Conservation (phyloP, 2,113 vertebrate species). For the Oryzias curvinotus region DNA sequence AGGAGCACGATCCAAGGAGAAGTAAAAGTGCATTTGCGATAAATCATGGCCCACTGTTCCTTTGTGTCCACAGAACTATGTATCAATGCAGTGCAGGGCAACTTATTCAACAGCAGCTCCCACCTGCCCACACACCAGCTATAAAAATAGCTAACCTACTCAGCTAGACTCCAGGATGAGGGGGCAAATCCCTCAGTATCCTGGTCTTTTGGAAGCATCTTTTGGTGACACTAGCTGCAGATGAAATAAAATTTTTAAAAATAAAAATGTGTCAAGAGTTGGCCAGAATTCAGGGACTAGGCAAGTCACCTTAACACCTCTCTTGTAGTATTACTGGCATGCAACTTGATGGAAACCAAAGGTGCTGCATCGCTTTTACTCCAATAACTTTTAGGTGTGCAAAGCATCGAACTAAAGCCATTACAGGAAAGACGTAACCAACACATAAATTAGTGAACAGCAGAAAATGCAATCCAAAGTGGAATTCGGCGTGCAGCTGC, state of each 20-base stretch:
- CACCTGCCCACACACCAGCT: constrained; percentile 71
- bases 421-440: constrained; percentile 1
- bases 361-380: background rate
- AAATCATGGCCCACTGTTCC: constrained; percentile 35
- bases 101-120: constrained; percentile 69
- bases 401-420: background rate
- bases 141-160: constrained; percentile 70
- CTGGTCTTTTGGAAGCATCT: constrained; percentile 17
- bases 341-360: constrained; percentile 42
- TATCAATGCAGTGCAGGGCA: constrained; percentile 67
- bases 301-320: constrained; percentile 20
- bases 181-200: constrained; percentile 54
- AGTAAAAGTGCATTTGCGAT: constrained; percentile 7
- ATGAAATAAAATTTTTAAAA: no score
- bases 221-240: constrained; percentile 20
- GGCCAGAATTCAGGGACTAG: constrained; percentile 1
- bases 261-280: no score
- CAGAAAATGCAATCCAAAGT: background rate
- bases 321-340: constrained; percentile 42
- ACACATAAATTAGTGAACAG: background rate
- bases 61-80: constrained; percentile 59
- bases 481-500: background rate
- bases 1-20: constrained; percentile 7
- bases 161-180: constrained; percentile 60
- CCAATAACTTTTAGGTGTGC: background rate